Evolutionary conservation across 2,113 vertebrate genomes (phyloP), one percentile per base, ranked within the genome.

Genomic region (Campylomormyrus tamandua): DNA sequence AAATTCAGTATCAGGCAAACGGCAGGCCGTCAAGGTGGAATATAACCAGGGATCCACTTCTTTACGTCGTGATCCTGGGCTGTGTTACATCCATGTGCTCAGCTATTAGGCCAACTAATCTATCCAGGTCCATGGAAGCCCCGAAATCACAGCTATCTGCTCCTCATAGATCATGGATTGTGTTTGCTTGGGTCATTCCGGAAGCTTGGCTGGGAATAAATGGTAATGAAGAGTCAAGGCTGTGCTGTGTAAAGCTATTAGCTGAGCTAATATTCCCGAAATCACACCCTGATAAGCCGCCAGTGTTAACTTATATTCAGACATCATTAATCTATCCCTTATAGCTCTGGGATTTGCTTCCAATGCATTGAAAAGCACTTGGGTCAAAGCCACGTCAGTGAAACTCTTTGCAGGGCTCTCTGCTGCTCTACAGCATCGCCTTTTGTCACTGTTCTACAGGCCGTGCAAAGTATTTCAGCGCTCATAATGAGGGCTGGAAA

Each of bases 401-500:
- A 24, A 84, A 42, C 17, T 86, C 46, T 13, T 86, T 17, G 24
- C 83, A 86, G 19, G 10, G 45, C 10, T 50, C n/a, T 48, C 42
- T 88, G 7, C n/a, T 27, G 24, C 35, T 48, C 45, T 31, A 50
- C 58, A 70, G 62, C 35, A 13, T 74, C 6, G 42, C 39, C 39
- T 58, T 70, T 70, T 70, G 87, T 88, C 45, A n/a, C 45, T 70
- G 58, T 27, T 88, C 87, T 17, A 58, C 62, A 62, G 87, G 58
- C 53, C 45, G 17, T 39, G n/a, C 62, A 74, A 49, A 88, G n/a
- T 88, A 42, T 88, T 45, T 88, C 62, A 88, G 39, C 3, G 42
- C 39, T 74, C 42, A 70, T 88, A 83, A 83, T 42, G 52, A 83
- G 66, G 48, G 24, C 10, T 86, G 39, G 90, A 88, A 85, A 70